phyloP scores from a whole-genome alignment of 2,113 vertebrate species.

The Neolamprologus hecqui region DNA sequence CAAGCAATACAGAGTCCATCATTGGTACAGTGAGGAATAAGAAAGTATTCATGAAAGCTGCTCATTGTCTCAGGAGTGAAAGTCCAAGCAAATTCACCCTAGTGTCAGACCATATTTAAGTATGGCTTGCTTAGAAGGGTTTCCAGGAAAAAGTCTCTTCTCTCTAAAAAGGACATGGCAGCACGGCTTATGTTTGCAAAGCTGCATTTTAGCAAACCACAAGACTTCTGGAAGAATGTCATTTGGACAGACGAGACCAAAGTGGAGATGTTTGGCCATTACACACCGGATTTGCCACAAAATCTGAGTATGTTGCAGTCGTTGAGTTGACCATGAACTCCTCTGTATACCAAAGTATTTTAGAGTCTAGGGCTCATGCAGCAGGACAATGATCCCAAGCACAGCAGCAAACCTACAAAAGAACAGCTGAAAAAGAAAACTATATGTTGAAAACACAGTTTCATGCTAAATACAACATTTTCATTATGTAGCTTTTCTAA shows the following conservation, averaged over 20 bases:
- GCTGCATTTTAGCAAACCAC: neutral
- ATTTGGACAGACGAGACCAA: neutral
- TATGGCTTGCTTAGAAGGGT: neutral
- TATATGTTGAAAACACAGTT: neutral
- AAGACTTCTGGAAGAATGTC: neutral
- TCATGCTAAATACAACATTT: neutral
- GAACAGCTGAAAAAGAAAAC: neutral
- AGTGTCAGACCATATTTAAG: neutral
- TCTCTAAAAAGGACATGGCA: neutral
- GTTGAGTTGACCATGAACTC: neutral
- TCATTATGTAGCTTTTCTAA: neutral
- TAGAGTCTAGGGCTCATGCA: neutral
- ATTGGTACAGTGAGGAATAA: neutral
- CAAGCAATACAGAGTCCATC: neutral
- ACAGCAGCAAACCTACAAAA: neutral
- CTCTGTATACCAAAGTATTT: neutral
- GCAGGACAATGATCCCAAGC: neutral
- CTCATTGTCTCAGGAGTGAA: neutral
- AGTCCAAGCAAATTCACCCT: neutral
- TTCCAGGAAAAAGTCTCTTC: neutral
- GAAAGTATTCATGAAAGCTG: neutral
- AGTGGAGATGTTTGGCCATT: neutral
- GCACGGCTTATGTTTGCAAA: neutral
- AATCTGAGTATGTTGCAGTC: neutral
- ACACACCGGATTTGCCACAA: neutral